Base-by-base conservation (phyloP, 1,140 invertebrate species). In the Pseudomyrmex sp. region DNA sequence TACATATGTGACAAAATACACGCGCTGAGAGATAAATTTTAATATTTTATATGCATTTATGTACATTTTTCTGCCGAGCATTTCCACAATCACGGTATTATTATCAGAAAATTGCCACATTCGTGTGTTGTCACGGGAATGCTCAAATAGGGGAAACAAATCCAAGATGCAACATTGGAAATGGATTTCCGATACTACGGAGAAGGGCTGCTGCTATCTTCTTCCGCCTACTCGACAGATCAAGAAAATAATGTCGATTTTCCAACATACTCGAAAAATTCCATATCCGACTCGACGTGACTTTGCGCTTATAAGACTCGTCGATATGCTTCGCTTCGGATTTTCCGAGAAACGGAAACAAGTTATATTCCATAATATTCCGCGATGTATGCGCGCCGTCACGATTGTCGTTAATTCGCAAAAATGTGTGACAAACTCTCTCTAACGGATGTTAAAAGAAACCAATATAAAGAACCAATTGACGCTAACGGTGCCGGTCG, bases 101-200 rank as follows among this genome's bases (percentile, higher is more conserved):
- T 80, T 72, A 59, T 80, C 66, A 48, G 54, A 23, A 59, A 80
- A 72, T 80, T 80, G 56, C 54, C 54, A 72, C 66, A 70, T 70
- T 72, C 44, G 76, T 50, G 76, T 48, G 56, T 35, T 80, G 76
- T 80, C 66, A 56, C 50, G 15, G 54, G 50, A 80, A 80, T 80
- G 76, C 72, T 70, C 76, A 59, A 59, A 80, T 72, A 61, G 66
- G 50, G 74, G 48, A 68, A 77, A 77, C 74, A 77, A 84, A 88
- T 85, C 74, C 70, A 77, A 70, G 68, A 77, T 75, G 86, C 88
- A 82, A 82, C 68, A 88, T 89, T 82, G 88, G 75, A 89, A 89
- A 89, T 89, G 80, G 88, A 89, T 89, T 84, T 76, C 26, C 84
- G 70, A 76, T 82, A 88, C 79, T 59, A 52, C 23, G 44, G 73